Evolutionary conservation across 2,113 vertebrate genomes (phyloP).

Genomic region (Nasalis larvatus): DNA sequence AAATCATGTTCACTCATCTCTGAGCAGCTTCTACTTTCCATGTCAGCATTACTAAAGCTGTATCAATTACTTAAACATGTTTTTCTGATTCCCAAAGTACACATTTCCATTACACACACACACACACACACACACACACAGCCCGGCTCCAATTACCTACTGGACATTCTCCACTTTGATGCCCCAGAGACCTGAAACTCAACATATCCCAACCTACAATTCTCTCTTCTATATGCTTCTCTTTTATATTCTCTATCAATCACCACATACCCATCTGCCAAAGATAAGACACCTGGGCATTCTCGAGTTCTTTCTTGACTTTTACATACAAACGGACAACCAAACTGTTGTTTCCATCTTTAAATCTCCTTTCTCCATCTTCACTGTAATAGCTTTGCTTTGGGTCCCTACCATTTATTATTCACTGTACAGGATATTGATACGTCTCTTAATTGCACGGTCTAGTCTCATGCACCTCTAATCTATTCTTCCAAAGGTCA

Average conservation of each 20-base stretch:
- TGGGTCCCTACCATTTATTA: not conserved
- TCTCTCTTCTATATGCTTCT: not conserved
- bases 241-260: not conserved
- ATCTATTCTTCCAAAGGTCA: not conserved
- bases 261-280: not conserved
- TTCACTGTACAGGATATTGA: not conserved
- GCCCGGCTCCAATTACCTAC: not conserved
- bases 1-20: not conserved
- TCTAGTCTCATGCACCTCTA: not conserved
- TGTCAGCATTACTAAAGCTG: not conserved
- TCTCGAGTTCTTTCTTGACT: not conserved
- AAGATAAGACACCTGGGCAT: not conserved
- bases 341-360: not conserved
- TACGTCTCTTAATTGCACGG: not conserved
- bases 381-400: not conserved
- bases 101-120: not conserved
- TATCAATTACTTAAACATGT: not conserved
- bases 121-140: not conserved
- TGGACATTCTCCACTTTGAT: not conserved
- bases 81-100: not conserved
- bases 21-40: not conserved
- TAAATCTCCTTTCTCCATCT: not conserved
- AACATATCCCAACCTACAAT: not conserved
- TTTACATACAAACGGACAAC: not conserved
- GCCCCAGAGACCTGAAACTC: not conserved